Conservation (phyloP, 2,113 vertebrate species). For the Patagioenas fasciata region DNA sequence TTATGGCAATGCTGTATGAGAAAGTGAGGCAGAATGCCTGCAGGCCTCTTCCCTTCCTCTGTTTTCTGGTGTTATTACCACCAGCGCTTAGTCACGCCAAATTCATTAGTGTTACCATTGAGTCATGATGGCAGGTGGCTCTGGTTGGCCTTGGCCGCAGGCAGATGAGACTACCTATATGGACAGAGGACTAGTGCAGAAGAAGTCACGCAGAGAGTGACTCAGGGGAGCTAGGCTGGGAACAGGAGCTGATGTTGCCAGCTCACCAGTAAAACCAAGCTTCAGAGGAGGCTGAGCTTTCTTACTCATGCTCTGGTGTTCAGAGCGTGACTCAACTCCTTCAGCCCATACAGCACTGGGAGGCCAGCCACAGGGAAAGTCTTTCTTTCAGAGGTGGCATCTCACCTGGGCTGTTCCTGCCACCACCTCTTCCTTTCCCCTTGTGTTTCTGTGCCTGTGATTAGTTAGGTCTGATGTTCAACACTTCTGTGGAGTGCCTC, state of each 20-base stretch:
- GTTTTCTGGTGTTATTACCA: background rate
- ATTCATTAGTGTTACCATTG: background rate
- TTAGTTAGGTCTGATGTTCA: background rate
- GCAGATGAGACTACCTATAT: background rate
- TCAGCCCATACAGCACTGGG: fast-evolving
- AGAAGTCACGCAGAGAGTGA: background rate
- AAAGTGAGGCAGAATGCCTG: background rate
- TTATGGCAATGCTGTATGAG: background rate
- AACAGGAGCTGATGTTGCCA: constrained; percentile 6
- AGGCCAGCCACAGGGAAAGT: background rate
- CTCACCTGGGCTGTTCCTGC: background rate
- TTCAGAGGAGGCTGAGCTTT: background rate
- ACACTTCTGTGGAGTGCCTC: background rate
- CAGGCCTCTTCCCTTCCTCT: background rate
- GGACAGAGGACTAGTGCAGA: background rate
- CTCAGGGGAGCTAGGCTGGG: background rate
- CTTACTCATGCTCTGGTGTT: constrained; percentile 37
- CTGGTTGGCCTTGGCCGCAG: background rate
- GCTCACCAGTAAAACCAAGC: background rate
- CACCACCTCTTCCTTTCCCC: background rate
- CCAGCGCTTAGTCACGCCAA: background rate
- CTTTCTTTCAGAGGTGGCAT: background rate
- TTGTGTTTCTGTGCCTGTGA: background rate
- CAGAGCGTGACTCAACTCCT: background rate
- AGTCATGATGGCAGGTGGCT: background rate